Evolutionary conservation across 2,113 vertebrate genomes (phyloP), one percentile per base, ranked within the genome.

Genomic region (Aptenodytes forsteri): DNA sequence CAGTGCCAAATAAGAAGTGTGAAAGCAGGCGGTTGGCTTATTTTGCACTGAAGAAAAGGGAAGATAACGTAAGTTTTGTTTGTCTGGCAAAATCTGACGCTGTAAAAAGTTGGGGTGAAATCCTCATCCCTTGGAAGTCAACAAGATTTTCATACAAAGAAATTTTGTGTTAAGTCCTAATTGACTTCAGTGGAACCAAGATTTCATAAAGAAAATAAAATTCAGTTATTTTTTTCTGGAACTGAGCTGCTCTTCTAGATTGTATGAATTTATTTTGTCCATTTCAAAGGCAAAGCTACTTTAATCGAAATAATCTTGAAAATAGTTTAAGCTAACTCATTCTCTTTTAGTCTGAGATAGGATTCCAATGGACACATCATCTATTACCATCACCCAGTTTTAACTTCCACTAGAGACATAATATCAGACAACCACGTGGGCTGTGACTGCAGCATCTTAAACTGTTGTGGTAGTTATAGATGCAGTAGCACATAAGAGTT

Each of bases 391-490:
- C 27, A 55, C 11, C 52, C 16, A 69, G 10, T 73, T 94, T 93
- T 67, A 19, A 36, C 13, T 75, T 55, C n/a, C 1, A 1, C 42
- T 67, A 30, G 21, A 85, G 32, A 21, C 29, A 32, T 1, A 44
- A 4, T 36, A 61, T 32, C 49, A 85, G 55, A 38, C 4, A 82
- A 15, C 1, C 10, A 18, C 0, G 0, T 46, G n/a, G 19, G 25
- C 16, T 2, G 2, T 32, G 42, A 54, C 2, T 71, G 7, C 12
- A 76, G 3, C 27, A 78, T 36, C 30, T 58, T 27, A 54, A 56
- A 12, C 5, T 87, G 11, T 26, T 82, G 16, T 44, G 40, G 34
- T 42, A 36, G 56, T 11, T 52, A 34, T 16, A 29, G 17, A 46
- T 76, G 46, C 23, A 52, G 9, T 9, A 56, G 9, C 10, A 71